Base-by-base conservation (phyloP, 2,113 vertebrate species). In the Heterotis niloticus region DNA sequence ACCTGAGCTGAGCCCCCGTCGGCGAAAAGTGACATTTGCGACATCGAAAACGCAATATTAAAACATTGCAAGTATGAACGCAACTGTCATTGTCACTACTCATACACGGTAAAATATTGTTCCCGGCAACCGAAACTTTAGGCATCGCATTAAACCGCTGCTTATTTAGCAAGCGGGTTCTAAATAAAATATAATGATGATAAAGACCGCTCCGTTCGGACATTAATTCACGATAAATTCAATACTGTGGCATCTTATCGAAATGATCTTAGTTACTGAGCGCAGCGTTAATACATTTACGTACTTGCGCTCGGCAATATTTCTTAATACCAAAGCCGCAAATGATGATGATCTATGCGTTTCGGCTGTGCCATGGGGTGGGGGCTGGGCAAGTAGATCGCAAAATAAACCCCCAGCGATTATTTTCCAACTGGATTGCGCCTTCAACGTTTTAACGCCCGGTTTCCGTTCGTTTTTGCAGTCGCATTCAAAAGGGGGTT, bases 351-450 rank as follows among this genome's bases (percentile, higher is more conserved):
- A n/a, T 26, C 18, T 59, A 60, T 1, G 4, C 24, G 9, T 78
- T 70, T 62, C 18, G 17, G 23, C 34, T 51, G 17, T 12, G 17
- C 57, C 16, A 10, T 18, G 67, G 13, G 28, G 14, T 54, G 34
- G 51, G 28, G 28, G 14, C 54, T 23, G 51, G 28, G 29, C 24
- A 26, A 64, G 34, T 54, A 73, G 5, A 52, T 73, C 52, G 16
- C 5, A 7, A 79, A 73, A 74, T 72, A 74, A 65, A 66, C 56
- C 26, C 16, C 24, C 28, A 29, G 29, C 5, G 34, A 79, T 64
- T 60, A 26, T 29, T 1, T 20, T 10, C 16, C 73, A 24, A 65
- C 52, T 64, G 16, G 20, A 64, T 54, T 28, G 20, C 54, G 51
- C 52, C 44, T 62, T 64, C 51, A 18, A 56, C n/a, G n/a, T 72